These are phyloP conservation scores for Phainopepla nitens DNA, from an alignment of 2,113 vertebrate species.

Conservation along the genomic window DNA sequence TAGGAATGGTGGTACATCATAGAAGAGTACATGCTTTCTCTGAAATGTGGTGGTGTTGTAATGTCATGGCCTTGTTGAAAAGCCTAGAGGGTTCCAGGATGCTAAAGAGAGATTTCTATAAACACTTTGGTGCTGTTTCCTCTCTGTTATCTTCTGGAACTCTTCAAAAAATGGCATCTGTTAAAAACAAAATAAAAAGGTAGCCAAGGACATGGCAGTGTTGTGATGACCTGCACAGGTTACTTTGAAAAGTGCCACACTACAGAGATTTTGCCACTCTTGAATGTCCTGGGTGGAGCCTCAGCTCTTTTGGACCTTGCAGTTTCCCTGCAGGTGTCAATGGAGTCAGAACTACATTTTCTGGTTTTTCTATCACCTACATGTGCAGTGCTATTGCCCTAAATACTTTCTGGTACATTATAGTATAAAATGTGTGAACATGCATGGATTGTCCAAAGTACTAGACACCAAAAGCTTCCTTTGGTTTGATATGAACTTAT, in stretches of 20 bases:
- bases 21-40: not conserved
- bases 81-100: not conserved
- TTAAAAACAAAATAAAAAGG: too few species aligned
- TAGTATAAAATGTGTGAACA: not conserved
- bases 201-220: not conserved
- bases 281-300: not conserved
- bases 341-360: not conserved
- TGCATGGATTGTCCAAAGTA: not conserved
- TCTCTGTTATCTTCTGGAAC: not conserved
- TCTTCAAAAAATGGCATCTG: not conserved
- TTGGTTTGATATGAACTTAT: not conserved
- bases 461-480: not conserved
- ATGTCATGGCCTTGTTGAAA: not conserved
- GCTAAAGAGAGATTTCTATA: not conserved
- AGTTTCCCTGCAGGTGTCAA: not conserved
- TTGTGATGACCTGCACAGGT: not conserved
- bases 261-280: not conserved
- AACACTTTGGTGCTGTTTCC: not conserved
- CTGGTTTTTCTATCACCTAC: not conserved
- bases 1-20: accelerated
- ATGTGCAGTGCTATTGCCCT: not conserved
- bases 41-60: not conserved
- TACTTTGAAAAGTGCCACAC: not conserved
- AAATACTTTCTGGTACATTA: not conserved
- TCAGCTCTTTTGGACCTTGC: not conserved